These are phyloP conservation scores for Rhagium mordax DNA, from an alignment of 2,888 invertebrate species.

Conservation along the genomic window DNA sequence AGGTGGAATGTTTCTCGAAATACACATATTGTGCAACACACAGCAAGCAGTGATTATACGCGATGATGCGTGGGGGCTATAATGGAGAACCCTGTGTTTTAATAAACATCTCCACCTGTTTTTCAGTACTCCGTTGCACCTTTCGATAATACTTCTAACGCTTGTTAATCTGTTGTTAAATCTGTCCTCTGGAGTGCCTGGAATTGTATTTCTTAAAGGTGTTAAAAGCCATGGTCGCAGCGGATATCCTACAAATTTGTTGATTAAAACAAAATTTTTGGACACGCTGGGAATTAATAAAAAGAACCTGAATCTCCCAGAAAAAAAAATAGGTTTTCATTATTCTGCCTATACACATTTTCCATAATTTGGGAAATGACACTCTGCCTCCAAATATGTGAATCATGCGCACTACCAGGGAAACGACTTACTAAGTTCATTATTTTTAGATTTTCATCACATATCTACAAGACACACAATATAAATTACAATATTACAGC, in stretches of 20 bases:
- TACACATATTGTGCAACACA: conserved; percentile 17
- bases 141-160: not conserved
- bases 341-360: conserved; percentile 1
- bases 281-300: too few relatives aligned
- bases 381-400: conserved; percentile 32
- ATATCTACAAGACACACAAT: conserved; percentile 34
- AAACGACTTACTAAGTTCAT: conserved; percentile 28
- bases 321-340: conserved; percentile 13
- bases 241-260: conserved; percentile 33
- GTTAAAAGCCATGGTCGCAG: conserved; percentile 37
- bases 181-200: conserved; percentile 2
- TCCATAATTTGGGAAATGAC: conserved; percentile 15
- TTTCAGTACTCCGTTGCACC: conserved; percentile 7
- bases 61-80: not conserved
- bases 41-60: not conserved
- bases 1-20: not conserved
- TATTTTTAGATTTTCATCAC: conserved; percentile 34
- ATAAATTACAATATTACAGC: conserved; percentile 1
- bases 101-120: not conserved
- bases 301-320: conserved; percentile 21
- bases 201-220: conserved; percentile 20
- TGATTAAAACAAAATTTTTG: not conserved
- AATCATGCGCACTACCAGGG: conserved; percentile 35
- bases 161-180: conserved; percentile 1
- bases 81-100: not conserved